These are phyloP conservation scores for Athalia rosae DNA, from an alignment of 2,888 invertebrate genomes.

Conservation along the genomic window DNA sequence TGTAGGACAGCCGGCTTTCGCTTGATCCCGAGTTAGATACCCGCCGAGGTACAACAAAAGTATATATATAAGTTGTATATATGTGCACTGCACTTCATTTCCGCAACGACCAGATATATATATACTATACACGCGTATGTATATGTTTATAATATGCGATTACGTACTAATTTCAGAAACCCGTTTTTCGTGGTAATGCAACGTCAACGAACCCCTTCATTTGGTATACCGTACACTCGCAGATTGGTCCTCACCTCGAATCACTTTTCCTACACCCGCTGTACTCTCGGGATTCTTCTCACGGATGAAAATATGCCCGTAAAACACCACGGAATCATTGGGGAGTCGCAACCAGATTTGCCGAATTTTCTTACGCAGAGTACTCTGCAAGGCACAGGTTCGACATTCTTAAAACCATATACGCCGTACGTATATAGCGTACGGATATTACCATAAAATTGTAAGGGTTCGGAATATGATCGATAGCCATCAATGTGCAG, in stretches of 20 bases:
- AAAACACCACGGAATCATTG: no score
- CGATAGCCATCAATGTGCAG: conserved; percentile 69
- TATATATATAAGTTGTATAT: background rate
- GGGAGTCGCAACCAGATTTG: background rate
- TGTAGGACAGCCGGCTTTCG: conserved; percentile 42
- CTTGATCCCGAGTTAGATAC: conserved; percentile 34
- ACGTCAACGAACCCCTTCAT: no score
- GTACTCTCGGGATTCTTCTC: no score
- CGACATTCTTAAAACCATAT: conserved; percentile 27
- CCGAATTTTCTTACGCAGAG: no score
- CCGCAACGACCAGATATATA: background rate
- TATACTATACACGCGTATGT: background rate
- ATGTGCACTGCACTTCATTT: background rate
- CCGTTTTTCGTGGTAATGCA: no score
- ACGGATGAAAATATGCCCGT: background rate
- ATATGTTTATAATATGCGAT: no score
- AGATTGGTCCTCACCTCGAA: no score
- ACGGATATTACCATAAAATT: conserved; percentile 45
- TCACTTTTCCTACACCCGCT: no score
- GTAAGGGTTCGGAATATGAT: conserved; percentile 56
- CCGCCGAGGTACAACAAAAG: background rate
- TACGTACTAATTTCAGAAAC: no score
- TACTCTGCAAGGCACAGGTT: conserved; percentile 2
- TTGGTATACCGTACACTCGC: no score
- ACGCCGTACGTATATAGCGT: conserved; percentile 24